Evolutionary conservation across 2,888 invertebrate species (phyloP).

Genomic region (Sphinx pinastri): DNA sequence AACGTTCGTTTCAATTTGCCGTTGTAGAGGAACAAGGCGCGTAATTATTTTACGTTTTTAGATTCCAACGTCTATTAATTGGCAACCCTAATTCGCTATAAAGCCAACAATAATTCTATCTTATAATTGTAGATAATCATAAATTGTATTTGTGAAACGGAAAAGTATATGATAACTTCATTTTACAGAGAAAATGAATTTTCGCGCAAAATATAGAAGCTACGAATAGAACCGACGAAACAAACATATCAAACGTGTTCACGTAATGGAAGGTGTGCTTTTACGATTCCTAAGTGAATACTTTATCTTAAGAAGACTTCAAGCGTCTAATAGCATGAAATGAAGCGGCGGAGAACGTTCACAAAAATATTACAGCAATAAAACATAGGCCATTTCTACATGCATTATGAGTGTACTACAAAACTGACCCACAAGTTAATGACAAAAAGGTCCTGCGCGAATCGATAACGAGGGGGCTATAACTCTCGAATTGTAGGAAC

Average conservation of each 20-base stretch:
- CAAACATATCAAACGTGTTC: neutral
- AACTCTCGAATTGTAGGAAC: neutral
- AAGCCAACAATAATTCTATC: too few relatives aligned
- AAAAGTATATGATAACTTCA: too few relatives aligned
- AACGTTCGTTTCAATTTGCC: too few relatives aligned
- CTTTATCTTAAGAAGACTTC: conserved; percentile 40
- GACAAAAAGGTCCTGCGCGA: neutral
- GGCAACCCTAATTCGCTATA: too few relatives aligned
- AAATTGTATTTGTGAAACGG: neutral
- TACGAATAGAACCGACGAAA: conserved; percentile 6
- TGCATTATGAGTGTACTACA: neutral
- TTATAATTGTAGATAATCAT: too few relatives aligned
- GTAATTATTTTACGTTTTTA: too few relatives aligned
- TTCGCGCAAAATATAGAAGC: neutral
- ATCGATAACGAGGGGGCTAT: neutral
- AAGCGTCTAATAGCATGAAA: conserved; percentile 38
- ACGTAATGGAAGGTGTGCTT: conserved; percentile 14
- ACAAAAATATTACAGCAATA: conserved; percentile 14
- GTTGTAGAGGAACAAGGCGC: too few relatives aligned
- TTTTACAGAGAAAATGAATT: too few relatives aligned
- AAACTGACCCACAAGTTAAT: neutral
- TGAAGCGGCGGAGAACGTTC: neutral
- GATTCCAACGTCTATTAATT: too few relatives aligned
- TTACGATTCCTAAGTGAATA: conserved; percentile 32
- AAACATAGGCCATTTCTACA: neutral